A percentile compares a stretch with the other conserved stretches of the same genome.
Conservation (phyloP, 2,888 invertebrate genomes). For the Dysmachus trigonus region DNA sequence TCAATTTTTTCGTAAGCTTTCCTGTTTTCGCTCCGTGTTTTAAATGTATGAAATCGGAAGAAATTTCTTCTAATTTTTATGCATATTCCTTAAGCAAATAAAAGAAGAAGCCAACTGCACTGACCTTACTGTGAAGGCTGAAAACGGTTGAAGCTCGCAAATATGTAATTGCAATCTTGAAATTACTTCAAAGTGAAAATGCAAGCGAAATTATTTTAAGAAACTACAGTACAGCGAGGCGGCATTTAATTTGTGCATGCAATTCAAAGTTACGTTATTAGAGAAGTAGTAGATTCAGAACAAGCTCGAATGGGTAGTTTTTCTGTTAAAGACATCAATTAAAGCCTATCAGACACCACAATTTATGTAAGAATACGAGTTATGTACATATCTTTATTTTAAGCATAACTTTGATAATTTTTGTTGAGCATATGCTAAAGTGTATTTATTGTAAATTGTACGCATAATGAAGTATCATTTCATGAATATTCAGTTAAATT, state of each 20-base stretch:
- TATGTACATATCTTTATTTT: too few relatives aligned
- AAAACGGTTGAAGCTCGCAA: background rate
- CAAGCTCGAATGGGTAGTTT: background rate
- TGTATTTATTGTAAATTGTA: too few relatives aligned
- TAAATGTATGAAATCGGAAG: background rate
- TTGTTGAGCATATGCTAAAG: too few relatives aligned
- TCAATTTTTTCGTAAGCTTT: background rate
- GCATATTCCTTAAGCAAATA: background rate
- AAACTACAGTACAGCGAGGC: background rate
- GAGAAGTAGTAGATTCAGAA: background rate
- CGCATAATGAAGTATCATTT: too few relatives aligned
- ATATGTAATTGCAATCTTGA: background rate
- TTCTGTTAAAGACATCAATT: background rate
- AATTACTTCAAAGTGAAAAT: background rate
- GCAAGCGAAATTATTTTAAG: background rate
- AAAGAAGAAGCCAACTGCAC: background rate
- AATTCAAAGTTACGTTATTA: background rate
- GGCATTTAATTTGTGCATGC: background rate
- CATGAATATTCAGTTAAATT: too few relatives aligned
- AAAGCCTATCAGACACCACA: background rate
- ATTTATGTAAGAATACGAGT: background rate
- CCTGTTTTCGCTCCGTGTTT: background rate
- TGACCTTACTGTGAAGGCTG: background rate
- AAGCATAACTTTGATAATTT: too few relatives aligned
- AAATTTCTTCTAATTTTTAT: background rate